These are phyloP conservation scores for Grus americana DNA, from an alignment of 2,113 vertebrate species.

Conservation along the genomic window DNA sequence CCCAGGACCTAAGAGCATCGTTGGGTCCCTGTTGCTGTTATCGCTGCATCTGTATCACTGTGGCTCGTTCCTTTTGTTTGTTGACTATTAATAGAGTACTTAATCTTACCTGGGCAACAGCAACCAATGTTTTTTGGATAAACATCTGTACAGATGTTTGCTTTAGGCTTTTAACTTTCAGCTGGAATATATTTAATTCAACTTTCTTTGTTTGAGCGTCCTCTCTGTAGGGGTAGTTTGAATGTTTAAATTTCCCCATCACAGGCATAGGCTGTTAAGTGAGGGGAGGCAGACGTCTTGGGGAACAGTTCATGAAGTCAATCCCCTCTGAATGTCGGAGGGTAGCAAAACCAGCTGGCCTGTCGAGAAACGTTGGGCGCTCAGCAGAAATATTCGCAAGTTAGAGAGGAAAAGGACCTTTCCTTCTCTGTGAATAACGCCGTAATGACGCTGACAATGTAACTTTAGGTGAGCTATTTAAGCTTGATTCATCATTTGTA, in stretches of 20 bases:
- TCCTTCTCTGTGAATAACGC: background rate
- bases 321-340: background rate
- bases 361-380: background rate
- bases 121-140: background rate
- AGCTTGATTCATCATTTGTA: background rate
- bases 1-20: background rate
- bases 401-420: background rate
- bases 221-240: background rate
- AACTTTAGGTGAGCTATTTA: background rate
- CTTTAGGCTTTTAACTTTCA: conserved; percentile 9
- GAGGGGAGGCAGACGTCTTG: background rate
- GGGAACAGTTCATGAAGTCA: background rate
- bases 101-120: conserved; percentile 1
- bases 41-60: background rate
- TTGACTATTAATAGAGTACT: background rate
- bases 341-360: background rate
- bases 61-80: background rate
- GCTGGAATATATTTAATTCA: conserved; percentile 12
- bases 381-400: background rate
- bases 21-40: too few relatives aligned
- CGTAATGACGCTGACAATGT: background rate
- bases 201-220: background rate
- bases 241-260: background rate
- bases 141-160: conserved; percentile 3
- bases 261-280: background rate